Percentiles rank a stretch among this genome's conserved stretches.
Evolutionary conservation across 1,140 invertebrate species (phyloP).

Genomic region (Aphaenogaster ashmeadi): DNA sequence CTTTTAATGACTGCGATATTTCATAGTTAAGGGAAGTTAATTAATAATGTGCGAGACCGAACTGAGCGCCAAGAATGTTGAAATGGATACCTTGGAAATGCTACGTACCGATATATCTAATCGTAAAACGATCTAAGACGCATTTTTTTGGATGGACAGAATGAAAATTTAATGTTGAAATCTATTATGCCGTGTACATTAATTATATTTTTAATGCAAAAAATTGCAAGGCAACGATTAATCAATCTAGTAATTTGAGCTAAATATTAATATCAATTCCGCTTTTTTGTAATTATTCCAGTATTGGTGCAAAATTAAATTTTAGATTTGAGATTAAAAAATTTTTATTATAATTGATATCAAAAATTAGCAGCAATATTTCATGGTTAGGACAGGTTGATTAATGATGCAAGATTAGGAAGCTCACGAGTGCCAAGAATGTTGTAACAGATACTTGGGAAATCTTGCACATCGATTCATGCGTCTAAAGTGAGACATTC

Average conservation of each 20-base stretch:
- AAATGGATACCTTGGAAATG: constrained; percentile 14
- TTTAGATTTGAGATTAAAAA: neutral
- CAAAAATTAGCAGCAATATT: neutral
- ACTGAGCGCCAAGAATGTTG: constrained; percentile 43
- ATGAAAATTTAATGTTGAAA: neutral
- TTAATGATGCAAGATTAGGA: constrained; percentile 48
- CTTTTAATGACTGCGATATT: constrained; percentile 58
- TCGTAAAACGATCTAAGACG: neutral
- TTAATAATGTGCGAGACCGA: constrained; percentile 44
- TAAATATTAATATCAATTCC: neutral
- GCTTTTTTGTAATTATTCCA: neutral
- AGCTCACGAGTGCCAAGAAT: constrained; percentile 34
- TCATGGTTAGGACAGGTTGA: constrained; percentile 12
- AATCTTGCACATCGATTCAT: constrained; percentile 25
- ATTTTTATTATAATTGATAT: constrained; percentile 5
- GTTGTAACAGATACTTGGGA: constrained; percentile 49
- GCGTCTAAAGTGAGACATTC: constrained; percentile 5
- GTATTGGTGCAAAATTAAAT: neutral
- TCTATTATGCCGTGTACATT: neutral
- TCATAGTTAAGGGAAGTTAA: constrained; percentile 59
- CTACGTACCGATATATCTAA: neutral
- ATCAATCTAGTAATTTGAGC: neutral
- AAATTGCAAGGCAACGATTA: neutral
- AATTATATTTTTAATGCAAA: neutral
- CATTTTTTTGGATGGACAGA: neutral